A percentile compares a stretch with the other conserved stretches of the same genome.
These are phyloP conservation scores for Malachius bipustulatus DNA, from an alignment of 2,888 invertebrate species.

Conservation along the genomic window DNA sequence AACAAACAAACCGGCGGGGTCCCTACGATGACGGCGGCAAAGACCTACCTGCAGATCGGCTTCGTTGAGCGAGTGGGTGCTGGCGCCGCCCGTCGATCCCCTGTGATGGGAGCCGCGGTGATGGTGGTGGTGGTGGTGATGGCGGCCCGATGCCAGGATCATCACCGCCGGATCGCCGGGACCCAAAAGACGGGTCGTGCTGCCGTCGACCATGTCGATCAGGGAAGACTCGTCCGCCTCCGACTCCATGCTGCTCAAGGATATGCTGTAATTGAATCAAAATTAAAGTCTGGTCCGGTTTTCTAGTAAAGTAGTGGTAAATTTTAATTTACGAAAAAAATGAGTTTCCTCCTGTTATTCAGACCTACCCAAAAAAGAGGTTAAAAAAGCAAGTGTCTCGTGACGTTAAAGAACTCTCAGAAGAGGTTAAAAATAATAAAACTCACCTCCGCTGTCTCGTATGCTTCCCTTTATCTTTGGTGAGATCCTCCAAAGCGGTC, in stretches of 20 bases:
- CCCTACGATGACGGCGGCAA: background rate
- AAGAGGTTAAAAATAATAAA: too few species aligned
- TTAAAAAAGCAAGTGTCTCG: too few species aligned
- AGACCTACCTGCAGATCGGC: constrained; percentile 65
- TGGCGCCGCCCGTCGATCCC: constrained; percentile 43
- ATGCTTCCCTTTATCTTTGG: constrained; percentile 42
- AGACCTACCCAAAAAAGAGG: too few species aligned
- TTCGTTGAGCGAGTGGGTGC: constrained; percentile 77
- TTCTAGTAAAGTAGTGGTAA: too few species aligned
- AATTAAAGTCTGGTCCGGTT: too few species aligned
- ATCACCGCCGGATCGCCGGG: constrained; percentile 38
- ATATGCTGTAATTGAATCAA: constrained; percentile 42
- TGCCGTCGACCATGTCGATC: constrained; percentile 40
- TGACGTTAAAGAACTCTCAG: too few species aligned
- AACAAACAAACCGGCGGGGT: constrained; percentile 1
- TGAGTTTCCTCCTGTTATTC: too few species aligned
- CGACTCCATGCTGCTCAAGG: constrained; percentile 72
- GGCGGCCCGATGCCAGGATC: too few species aligned
- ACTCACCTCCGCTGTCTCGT: constrained; percentile 42
- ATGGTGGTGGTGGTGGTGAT: too few species aligned
- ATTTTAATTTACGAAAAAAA: too few species aligned
- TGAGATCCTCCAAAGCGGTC: constrained; percentile 71
- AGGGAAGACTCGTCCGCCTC: constrained; percentile 61
- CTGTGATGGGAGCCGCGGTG: constrained; percentile 37
- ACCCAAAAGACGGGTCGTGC: constrained; percentile 42